A percentile compares a stretch with the other conserved stretches of the same genome.
Conservation (phyloP, 2,113 vertebrate genomes). For the Sceloporus undulatus region DNA sequence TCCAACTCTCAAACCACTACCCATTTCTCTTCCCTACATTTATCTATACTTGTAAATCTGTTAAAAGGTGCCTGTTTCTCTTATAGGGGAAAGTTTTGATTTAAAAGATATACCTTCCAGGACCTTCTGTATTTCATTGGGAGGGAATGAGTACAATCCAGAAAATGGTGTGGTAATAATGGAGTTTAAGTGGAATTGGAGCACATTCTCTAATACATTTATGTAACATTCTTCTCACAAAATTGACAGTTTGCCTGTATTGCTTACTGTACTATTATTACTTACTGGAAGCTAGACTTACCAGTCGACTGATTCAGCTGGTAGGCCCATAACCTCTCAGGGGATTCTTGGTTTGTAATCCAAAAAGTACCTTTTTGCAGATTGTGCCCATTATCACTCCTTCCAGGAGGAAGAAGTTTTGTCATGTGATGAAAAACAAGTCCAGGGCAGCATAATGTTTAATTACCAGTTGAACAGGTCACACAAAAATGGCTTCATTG, state of each 20-base stretch:
- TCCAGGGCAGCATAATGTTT: neutral
- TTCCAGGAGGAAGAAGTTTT: neutral
- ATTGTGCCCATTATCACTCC: neutral
- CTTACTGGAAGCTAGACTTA: neutral
- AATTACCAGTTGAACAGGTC: neutral
- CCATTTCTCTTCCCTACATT: neutral
- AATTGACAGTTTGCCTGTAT: neutral
- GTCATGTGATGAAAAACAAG: neutral
- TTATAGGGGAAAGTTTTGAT: neutral
- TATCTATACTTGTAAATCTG: neutral
- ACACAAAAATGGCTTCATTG: neutral
- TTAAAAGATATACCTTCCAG: neutral
- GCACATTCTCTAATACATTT: neutral
- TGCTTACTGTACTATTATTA: neutral
- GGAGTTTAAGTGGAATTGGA: too few relatives aligned
- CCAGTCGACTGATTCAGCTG: neutral
- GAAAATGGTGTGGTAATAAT: too few relatives aligned
- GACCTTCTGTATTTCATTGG: neutral
- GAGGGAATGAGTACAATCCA: neutral
- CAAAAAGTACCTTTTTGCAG: too few relatives aligned
- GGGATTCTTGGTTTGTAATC: too few relatives aligned
- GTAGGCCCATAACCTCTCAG: too few relatives aligned
- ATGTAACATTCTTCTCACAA: neutral
- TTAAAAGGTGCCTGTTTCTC: neutral
- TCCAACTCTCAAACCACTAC: neutral